A percentile compares a stretch with the other conserved stretches of the same genome.
These are phyloP conservation scores for Cairina moschata DNA, from an alignment of 2,113 vertebrate species.

Conservation along the genomic window DNA sequence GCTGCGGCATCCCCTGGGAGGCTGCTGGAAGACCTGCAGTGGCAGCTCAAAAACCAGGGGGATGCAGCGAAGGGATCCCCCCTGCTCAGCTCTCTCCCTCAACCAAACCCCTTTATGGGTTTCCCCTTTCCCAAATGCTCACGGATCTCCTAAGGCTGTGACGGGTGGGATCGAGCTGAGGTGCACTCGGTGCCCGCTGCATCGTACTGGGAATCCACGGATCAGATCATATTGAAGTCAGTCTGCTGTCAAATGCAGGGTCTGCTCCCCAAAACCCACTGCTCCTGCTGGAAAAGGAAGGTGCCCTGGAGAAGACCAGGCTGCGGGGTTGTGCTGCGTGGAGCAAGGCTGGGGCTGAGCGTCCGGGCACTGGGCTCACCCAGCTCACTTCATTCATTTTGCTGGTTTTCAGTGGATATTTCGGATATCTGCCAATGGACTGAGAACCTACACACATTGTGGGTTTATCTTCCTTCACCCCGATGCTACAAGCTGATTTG, in stretches of 20 bases:
- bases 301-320: neutral
- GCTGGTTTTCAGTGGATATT: neutral
- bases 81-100: neutral
- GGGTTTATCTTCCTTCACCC: neutral
- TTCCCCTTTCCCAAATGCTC: neutral
- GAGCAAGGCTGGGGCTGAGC: neutral
- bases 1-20: neutral
- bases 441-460: accelerated
- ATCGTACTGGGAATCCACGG: too few relatives aligned
- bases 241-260: neutral
- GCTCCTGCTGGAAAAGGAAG: neutral
- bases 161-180: neutral
- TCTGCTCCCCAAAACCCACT: neutral
- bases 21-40: neutral
- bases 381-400: neutral
- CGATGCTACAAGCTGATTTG: neutral
- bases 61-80: neutral
- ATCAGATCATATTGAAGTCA: accelerated
- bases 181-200: too few relatives aligned
- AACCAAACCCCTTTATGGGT: neutral
- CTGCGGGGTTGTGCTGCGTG: neutral
- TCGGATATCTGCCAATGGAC: accelerated
- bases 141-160: neutral
- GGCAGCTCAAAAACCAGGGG: neutral
- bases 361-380: accelerated